Base-by-base conservation (phyloP, 2,888 invertebrate species). In the Philereme vetulata region DNA sequence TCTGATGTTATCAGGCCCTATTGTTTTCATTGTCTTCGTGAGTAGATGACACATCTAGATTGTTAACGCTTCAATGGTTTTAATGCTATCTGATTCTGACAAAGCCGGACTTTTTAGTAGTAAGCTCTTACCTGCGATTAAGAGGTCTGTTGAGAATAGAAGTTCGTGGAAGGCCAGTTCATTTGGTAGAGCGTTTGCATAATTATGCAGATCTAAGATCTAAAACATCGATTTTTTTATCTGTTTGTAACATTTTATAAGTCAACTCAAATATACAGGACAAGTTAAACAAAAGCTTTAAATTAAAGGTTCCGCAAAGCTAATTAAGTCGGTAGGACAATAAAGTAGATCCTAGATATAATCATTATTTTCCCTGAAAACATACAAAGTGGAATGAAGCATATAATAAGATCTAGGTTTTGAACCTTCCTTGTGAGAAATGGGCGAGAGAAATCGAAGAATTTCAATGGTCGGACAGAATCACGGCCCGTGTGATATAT, bases 1-100 rank as follows among this genome's bases (percentile, higher is more conserved):
- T 56, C 34, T 59, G 70, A 72, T 75, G 61, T 58, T 63, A 74
- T 73, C 67, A 47, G 60, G 11, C 50, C 35, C 64, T 60, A 71
- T 75, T 74, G 74, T 75, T 68, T 68, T 68, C 72, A 66, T 67
- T 68, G 72, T 71, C 54, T 70, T 64, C 65, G 68, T 51, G 56
- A 70, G 48, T 55, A 21, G 75, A 72, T 72, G 67, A 65, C 62
- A 62, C 38, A 54, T 38, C 10, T 35, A 32, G 72, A 72, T 74
- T 70, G 67, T 65, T 69, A 70, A 66, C 66, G 67, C 68, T 51
- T 71, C 67, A 56, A 64, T 71, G 64, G 63, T 66, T 62, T 65
- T 64, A 74, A 64, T 67, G 72, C 68, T 68, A 66, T 64, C 49
- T 67, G 58, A 61, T 61, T 42, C 48, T 60, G 44, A 53, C 55